Percentiles rank a stretch among this genome's conserved stretches.
Evolutionary conservation across 2,888 invertebrate species (phyloP).

Genomic region (Synanthedon formicaeformis): DNA sequence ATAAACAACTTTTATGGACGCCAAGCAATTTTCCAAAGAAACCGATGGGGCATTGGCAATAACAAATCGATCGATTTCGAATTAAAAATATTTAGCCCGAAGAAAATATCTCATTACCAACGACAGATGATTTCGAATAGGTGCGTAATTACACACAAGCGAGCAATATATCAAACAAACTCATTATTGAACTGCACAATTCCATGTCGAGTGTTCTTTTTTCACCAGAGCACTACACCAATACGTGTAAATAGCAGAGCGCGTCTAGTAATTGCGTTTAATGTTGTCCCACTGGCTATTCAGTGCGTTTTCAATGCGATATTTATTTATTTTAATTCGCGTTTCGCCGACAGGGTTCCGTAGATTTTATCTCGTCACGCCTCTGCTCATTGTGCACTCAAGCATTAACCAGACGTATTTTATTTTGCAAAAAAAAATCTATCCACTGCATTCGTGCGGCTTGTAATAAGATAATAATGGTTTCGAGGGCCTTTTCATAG

Average conservation of each 20-base stretch:
- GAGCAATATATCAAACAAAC: conserved; percentile 40
- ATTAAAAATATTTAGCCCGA: conserved; percentile 30
- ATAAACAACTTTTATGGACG: conserved; percentile 34
- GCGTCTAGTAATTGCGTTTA: conserved; percentile 54
- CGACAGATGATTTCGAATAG: conserved; percentile 35
- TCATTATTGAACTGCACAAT: conserved; percentile 23
- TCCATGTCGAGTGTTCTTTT: conserved; percentile 23
- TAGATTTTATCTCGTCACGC: conserved; percentile 66
- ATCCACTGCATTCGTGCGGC: conserved; percentile 34
- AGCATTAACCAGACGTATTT: conserved; percentile 30
- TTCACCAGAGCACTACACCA: conserved; percentile 21
- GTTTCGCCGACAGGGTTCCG: conserved; percentile 42
- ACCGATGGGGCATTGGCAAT: conserved; percentile 3
- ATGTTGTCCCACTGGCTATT: conserved; percentile 58
- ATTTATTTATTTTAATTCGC: conserved; percentile 58
- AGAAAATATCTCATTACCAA: conserved; percentile 43
- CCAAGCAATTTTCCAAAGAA: conserved; percentile 34
- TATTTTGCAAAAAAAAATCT: conserved; percentile 37
- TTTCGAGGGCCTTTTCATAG: conserved; percentile 14
- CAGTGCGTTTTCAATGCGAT: conserved; percentile 54
- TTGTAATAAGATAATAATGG: conserved; percentile 40
- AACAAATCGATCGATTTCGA: conserved; percentile 32
- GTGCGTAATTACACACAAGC: conserved; percentile 43
- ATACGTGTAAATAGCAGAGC: conserved; percentile 37
- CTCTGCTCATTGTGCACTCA: conserved; percentile 25